Percentiles rank a stretch among this genome's conserved stretches.
Conservation (phyloP, 2,797 vertebrate species). For the Hafferia zeledoni region DNA sequence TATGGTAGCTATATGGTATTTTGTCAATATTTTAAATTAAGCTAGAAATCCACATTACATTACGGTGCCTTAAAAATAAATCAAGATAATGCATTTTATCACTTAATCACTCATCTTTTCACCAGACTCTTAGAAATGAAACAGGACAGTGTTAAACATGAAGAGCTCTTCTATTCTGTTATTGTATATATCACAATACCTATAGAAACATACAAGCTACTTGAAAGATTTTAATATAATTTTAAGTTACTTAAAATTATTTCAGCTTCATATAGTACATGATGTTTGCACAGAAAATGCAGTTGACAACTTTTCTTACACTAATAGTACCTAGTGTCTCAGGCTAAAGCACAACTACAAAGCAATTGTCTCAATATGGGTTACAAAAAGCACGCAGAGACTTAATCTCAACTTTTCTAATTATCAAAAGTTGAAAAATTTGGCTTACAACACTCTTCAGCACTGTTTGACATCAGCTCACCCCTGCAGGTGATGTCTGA, state of each 20-base stretch:
- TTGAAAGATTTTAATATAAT: neutral
- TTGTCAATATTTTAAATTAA: neutral
- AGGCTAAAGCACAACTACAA: neutral
- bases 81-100: neutral
- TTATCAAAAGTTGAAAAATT: neutral
- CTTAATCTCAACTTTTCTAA: neutral
- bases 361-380: neutral
- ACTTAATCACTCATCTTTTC: neutral
- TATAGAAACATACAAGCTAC: neutral
- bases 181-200: neutral
- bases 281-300: neutral
- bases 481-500: conserved; percentile 53
- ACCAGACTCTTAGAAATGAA: neutral
- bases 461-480: conserved; percentile 33
- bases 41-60: neutral
- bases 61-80: neutral
- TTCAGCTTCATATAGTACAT: neutral
- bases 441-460: neutral
- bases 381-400: neutral
- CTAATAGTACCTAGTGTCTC: neutral
- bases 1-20: neutral
- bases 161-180: neutral
- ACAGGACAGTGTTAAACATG: neutral
- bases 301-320: neutral
- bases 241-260: neutral